Evolutionary conservation across 2,113 vertebrate genomes (phyloP), one percentile per base, ranked within the genome.

Genomic region (Gnathonemus longibarbis): DNA sequence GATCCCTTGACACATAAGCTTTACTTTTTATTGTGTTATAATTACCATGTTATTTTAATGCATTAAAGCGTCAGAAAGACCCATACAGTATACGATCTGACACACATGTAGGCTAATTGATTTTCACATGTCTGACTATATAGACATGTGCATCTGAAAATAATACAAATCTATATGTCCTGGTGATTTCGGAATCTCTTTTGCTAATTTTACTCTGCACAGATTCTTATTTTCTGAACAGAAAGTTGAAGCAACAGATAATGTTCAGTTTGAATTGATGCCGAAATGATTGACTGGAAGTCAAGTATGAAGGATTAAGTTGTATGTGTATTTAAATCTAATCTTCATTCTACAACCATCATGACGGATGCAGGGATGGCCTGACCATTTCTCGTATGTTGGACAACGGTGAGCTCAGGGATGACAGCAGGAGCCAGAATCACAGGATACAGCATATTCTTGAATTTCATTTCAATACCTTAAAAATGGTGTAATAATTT

Each of bases 391-490:
- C 96, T 92, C 0, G 95, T 96, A 49, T 93, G 95, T 1, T 94
- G 94, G 91, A 99, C 95, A 15, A 77, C 50, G 2, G 96, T 98
- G 92, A 99, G 95, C 89, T 99, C 97, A 0, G 96, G 94, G 84
- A 99, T 96, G 95, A 96, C 97, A 3, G 95, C 70, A 17, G 98
- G 98, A 85, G 97, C 96, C 91, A 99, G 89, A 58, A 99, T 97
- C 48, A 98, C 91, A 0, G 98, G 98, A 90, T 98, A 99, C 56
- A 97, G 66, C 94, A 96, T 93, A 92, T 98, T 98, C 94, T 99
- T 99, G 90, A 99, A 97, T 90, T 97, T 99, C 94, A 98, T 97
- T 92, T 99, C 98, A 0, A 99, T 96, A 90, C 97, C 97, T 98
- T 10, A 42, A 92, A 70, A 90, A 42, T 80, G 74, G 39, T 2